Evolutionary conservation across 2,888 invertebrate species (phyloP).

Genomic region (Spilosoma lubricipeda): DNA sequence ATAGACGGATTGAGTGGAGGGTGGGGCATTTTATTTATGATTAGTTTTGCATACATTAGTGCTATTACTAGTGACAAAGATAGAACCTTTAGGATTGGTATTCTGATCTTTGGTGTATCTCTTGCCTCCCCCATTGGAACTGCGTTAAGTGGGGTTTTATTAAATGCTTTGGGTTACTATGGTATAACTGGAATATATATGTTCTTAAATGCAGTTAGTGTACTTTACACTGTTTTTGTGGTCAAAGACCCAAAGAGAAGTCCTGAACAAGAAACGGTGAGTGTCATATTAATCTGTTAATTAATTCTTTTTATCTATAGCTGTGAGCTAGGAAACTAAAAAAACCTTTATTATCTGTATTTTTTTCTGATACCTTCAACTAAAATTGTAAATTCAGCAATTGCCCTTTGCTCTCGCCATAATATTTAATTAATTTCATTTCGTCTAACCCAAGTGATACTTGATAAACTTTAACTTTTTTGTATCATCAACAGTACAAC

Average conservation of each 20-base stretch:
- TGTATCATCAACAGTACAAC: constrained; percentile 62
- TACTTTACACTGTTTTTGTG: constrained; percentile 88
- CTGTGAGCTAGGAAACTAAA: too few relatives aligned
- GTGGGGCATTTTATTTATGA: constrained; percentile 93
- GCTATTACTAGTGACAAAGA: constrained; percentile 92
- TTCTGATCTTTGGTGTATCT: constrained; percentile 94
- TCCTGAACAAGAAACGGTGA: constrained; percentile 71
- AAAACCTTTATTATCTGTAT: too few relatives aligned
- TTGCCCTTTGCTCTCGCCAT: background rate
- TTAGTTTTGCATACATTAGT: constrained; percentile 93
- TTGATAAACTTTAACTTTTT: background rate
- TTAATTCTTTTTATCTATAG: background rate
- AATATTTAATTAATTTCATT: background rate
- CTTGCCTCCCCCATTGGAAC: constrained; percentile 95
- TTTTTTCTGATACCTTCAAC: background rate
- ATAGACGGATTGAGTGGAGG: constrained; percentile 92
- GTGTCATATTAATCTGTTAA: constrained; percentile 9
- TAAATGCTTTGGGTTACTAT: constrained; percentile 90
- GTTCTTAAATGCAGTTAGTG: constrained; percentile 88
- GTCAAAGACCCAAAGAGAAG: constrained; percentile 87
- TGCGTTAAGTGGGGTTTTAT: constrained; percentile 91
- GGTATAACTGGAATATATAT: constrained; percentile 91
- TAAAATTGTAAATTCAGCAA: background rate
- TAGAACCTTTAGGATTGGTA: constrained; percentile 93
- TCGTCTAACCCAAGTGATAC: background rate